Conservation (phyloP, 2,888 invertebrate species). For the Mantis religiosa region DNA sequence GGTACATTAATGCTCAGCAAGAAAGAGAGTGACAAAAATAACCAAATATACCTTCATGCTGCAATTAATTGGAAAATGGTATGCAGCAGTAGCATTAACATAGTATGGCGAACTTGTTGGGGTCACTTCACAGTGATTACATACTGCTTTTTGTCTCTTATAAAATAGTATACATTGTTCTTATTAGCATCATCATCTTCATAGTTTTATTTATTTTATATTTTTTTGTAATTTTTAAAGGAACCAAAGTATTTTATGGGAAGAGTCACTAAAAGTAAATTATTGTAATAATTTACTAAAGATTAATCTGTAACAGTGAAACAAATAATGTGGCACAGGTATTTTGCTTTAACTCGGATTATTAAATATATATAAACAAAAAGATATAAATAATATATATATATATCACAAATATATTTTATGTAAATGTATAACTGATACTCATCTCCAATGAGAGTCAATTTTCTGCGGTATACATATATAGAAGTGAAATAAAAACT, state of each 20-base stretch:
- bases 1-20: background rate
- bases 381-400: slow-evolving; percentile 12
- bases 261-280: background rate
- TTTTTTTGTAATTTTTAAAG: slow-evolving; percentile 2
- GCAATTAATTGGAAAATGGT: background rate
- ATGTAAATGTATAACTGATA: slow-evolving; percentile 30
- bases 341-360: slow-evolving; percentile 18
- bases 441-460: slow-evolving; percentile 26
- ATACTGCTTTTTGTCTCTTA: background rate
- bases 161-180: too few species aligned
- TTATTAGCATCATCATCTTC: background rate
- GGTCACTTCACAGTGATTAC: background rate
- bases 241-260: slow-evolving; percentile 26
- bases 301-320: slow-evolving; percentile 5
- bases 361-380: slow-evolving; percentile 23
- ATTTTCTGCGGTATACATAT: slow-evolving; percentile 21
- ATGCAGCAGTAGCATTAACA: background rate
- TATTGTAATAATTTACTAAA: slow-evolving; percentile 1
- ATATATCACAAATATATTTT: slow-evolving; percentile 27
- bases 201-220: background rate
- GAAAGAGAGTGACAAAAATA: background rate
- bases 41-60: background rate
- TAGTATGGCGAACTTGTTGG: background rate
- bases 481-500: slow-evolving; percentile 15
- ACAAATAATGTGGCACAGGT: slow-evolving; percentile 17